These are phyloP conservation scores for Zosterops hypoxanthus DNA, from an alignment of 2,113 vertebrate species.

Conservation along the genomic window DNA sequence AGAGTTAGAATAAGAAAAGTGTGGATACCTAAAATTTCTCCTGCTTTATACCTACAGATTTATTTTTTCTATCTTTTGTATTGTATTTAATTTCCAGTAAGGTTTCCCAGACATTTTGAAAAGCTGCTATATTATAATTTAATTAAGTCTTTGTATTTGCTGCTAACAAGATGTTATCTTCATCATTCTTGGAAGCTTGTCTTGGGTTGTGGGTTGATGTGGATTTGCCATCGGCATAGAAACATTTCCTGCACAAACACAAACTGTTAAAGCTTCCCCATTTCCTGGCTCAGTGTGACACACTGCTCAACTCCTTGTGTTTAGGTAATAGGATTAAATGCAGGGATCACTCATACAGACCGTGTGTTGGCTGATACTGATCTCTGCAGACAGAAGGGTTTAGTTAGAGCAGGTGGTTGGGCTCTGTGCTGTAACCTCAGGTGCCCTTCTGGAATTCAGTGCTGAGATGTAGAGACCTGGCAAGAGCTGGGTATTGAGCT, in stretches of 20 bases:
- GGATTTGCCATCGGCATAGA: slow-evolving; percentile 16
- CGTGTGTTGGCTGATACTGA: background rate
- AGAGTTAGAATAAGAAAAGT: background rate
- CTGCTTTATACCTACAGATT: background rate
- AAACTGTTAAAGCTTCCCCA: background rate
- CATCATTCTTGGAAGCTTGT: slow-evolving; percentile 21
- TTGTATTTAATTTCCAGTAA: background rate
- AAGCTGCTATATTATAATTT: background rate
- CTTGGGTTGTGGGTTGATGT: slow-evolving; percentile 23
- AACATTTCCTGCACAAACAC: slow-evolving; percentile 15
- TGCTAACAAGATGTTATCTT: slow-evolving; percentile 48
- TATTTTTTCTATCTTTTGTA: background rate
- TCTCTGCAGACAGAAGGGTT: background rate
- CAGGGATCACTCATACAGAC: background rate
- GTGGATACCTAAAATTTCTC: background rate
- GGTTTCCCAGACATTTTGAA: slow-evolving; percentile 5
- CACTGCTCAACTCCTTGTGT: background rate
- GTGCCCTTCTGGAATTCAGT: background rate
- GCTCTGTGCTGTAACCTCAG: background rate
- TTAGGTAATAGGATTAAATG: slow-evolving; percentile 11
- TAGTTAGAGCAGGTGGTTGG: background rate
- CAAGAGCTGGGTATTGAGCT: rapidly evolving
- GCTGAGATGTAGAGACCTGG: background rate
- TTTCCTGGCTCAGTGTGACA: background rate
- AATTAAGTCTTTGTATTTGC: slow-evolving; percentile 19